Percentiles rank a stretch among this genome's conserved stretches.
phyloP scores from a whole-genome alignment of 2,888 invertebrate species.

The Lobophora halterata region DNA sequence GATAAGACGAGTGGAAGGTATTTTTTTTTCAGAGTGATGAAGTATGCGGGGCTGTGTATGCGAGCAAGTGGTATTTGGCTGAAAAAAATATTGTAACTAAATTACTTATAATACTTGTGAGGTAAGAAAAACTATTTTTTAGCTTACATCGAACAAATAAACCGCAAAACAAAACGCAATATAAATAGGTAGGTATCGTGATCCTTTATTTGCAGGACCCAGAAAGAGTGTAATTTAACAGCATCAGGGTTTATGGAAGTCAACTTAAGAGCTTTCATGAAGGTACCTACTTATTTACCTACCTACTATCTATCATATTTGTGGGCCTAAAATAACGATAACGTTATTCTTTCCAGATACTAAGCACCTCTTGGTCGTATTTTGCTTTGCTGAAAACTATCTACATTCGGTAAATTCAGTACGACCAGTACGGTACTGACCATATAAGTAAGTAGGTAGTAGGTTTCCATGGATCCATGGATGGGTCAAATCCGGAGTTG shows the following conservation, averaged over 20 bases:
- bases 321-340: too few species aligned
- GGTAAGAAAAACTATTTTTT: conserved; percentile 1
- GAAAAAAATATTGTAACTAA: conserved; percentile 1
- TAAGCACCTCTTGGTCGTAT: conserved; percentile 21
- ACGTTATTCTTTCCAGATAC: conserved; percentile 14
- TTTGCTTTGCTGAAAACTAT: conserved; percentile 19
- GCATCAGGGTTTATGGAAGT: conserved; percentile 14
- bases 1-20: too few species aligned
- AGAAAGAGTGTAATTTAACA: conserved; percentile 11
- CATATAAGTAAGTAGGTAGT: too few species aligned
- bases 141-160: too few species aligned
- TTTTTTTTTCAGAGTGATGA: conserved; percentile 8
- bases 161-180: too few species aligned
- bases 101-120: conserved; percentile 1
- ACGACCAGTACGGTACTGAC: too few species aligned
- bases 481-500: too few species aligned
- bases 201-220: conserved; percentile 13
- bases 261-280: conserved; percentile 20
- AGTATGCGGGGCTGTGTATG: conserved; percentile 34
- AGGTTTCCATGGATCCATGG: too few species aligned
- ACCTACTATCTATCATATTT: not conserved
- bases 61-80: conserved; percentile 33
- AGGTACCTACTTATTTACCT: conserved; percentile 2
- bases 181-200: too few species aligned
- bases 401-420: conserved; percentile 6